Conservation (phyloP, 2,113 vertebrate genomes). For the Excalfactoria chinensis region DNA sequence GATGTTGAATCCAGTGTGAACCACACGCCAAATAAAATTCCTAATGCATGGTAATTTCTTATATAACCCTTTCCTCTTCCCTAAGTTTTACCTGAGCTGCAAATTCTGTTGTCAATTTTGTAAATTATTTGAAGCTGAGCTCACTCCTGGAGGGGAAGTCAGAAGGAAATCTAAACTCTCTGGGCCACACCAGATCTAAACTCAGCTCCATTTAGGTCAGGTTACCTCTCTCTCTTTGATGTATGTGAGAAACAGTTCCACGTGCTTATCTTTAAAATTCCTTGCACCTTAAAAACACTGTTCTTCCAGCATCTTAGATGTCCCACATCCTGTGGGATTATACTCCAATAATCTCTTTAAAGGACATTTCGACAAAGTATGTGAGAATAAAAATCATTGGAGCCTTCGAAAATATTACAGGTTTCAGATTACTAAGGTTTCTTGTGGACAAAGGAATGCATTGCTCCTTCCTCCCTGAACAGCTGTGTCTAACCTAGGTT, state of each 20-base stretch:
- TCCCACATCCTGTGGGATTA: background rate
- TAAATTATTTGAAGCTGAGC: background rate
- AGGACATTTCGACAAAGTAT: background rate
- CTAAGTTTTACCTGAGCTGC: background rate
- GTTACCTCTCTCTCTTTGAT: background rate
- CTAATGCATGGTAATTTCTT: background rate
- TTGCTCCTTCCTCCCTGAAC: fast-evolving
- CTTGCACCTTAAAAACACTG: background rate
- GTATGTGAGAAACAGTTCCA: background rate
- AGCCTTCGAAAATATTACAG: background rate
- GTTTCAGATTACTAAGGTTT: background rate
- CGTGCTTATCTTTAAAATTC: background rate
- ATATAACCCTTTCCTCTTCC: background rate
- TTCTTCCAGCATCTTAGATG: background rate
- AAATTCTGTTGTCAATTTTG: background rate
- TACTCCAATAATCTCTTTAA: background rate
- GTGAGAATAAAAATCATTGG: background rate
- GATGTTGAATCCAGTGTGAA: background rate
- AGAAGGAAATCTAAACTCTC: background rate
- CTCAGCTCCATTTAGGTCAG: background rate
- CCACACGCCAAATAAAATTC: background rate
- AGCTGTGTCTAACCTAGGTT: background rate
- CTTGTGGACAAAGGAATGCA: background rate
- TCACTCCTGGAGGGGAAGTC: background rate
- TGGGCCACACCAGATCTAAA: background rate